Evolutionary conservation across 2,888 invertebrate species (phyloP).

Genomic region (Cryptus viduatorius): DNA sequence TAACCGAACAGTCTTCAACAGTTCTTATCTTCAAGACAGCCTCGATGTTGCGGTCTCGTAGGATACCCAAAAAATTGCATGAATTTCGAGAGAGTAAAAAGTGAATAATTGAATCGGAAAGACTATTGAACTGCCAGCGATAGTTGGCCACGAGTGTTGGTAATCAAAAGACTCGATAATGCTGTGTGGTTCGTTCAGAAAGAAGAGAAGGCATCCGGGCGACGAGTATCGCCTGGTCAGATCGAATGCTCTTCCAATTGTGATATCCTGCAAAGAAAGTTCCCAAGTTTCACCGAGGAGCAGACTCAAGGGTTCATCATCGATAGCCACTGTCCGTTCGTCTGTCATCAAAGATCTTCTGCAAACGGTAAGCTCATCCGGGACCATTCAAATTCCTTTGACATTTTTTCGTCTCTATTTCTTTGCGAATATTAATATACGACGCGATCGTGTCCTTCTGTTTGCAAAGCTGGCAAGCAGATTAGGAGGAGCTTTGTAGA

Average conservation of each 20-base stretch:
- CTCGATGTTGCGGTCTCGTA: slow-evolving; percentile 5
- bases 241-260: slow-evolving; percentile 76
- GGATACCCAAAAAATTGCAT: slow-evolving; percentile 11
- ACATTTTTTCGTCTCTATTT: background rate
- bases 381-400: background rate
- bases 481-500: background rate
- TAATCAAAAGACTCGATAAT: slow-evolving; percentile 67
- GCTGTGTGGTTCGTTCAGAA: slow-evolving; percentile 81
- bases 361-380: slow-evolving; percentile 76
- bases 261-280: slow-evolving; percentile 74
- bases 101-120: background rate
- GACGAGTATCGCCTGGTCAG: slow-evolving; percentile 81
- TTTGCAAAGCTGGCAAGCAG: slow-evolving; percentile 29
- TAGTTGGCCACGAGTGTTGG: slow-evolving; percentile 16
- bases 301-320: slow-evolving; percentile 69
- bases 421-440: background rate
- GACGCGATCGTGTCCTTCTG: slow-evolving; percentile 5
- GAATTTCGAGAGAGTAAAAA: background rate
- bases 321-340: slow-evolving; percentile 70
- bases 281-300: slow-evolving; percentile 69
- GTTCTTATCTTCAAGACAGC: slow-evolving; percentile 16
- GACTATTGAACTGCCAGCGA: slow-evolving; percentile 16
- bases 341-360: slow-evolving; percentile 76
- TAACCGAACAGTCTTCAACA: slow-evolving; percentile 11
- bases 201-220: slow-evolving; percentile 75